Base-by-base conservation (phyloP, 2,888 invertebrate genomes). In the Lochmaea capreae region DNA sequence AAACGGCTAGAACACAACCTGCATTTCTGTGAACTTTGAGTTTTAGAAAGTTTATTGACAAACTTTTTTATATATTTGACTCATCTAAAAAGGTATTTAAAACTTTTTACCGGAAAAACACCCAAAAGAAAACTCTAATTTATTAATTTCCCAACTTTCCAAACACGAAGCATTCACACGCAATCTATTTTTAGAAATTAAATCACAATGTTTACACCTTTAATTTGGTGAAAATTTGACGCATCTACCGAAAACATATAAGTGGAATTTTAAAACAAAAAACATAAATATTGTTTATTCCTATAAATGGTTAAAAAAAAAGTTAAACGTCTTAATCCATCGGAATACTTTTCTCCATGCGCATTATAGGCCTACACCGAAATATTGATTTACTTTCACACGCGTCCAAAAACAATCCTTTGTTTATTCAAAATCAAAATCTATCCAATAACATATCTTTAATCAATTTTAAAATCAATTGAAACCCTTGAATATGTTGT, bases 381-480 rank as follows among this genome's bases (percentile, higher is more conserved):
- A 58, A 46, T 71, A 71, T 71, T 58, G 71, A 71, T 71, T 63
- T 61, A 33, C 18, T 39, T n/a, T n/a, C 57, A 46, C 46, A 11
- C n/a, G 62, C 10, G 43, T 33, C 33, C 33, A 1, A 8, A 62
- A 61, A 70, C 46, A 22, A 65, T 33, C 65, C 71, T 65, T 71
- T 71, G 71, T 71, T 71, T 65, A 65, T 26, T 46, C 26, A 71
- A 71, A 62, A 58, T 18, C 62, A 67, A 58, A 43, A 63, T 39
- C 42, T 26, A 57, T 5, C 49, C 62, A 42, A 61, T 3, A 18
- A 18, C 18, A 16, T 16, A 18, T 16, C 10, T 43, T 5, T 8
- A 61, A 62, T 68, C 68, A 49, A 68, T 49, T 49, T 62, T 26
- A 26, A 66, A 66, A 66, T 67, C 59, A 43, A 67, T 59, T 10